These are phyloP conservation scores for Cataglyphis livida DNA, from an alignment of 2,888 invertebrate species.

Conservation along the genomic window DNA sequence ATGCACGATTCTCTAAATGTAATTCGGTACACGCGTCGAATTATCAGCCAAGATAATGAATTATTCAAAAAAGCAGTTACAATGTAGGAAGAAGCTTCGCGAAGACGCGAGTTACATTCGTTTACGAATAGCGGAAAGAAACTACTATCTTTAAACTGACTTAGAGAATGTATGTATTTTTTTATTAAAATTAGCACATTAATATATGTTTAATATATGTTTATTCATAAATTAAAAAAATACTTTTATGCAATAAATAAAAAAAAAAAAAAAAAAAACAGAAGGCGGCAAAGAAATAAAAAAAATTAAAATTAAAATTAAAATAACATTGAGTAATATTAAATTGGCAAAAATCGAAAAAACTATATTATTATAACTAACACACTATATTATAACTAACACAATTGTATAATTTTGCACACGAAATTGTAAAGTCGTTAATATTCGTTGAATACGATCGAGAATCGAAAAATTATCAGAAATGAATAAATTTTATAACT, in stretches of 20 bases:
- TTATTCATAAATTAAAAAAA: background rate
- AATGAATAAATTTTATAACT: no score
- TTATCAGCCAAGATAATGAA: slow-evolving; percentile 1
- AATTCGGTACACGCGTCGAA: slow-evolving; percentile 8
- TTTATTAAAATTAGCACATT: background rate
- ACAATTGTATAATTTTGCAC: background rate
- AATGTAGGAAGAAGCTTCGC: slow-evolving; percentile 24
- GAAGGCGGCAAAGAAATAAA: background rate
- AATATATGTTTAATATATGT: no score
- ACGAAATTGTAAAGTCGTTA: background rate
- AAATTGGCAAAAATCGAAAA: background rate
- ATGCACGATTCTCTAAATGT: background rate
- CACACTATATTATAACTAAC: background rate
- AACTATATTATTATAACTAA: background rate
- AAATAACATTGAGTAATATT: background rate
- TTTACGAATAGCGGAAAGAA: slow-evolving; percentile 11
- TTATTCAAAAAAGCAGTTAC: slow-evolving; percentile 31
- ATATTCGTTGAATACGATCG: no score
- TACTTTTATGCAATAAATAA: background rate
- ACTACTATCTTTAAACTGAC: background rate
- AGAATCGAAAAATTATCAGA: no score
- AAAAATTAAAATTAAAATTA: background rate
- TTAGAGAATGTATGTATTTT: background rate
- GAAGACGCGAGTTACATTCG: slow-evolving; percentile 36
- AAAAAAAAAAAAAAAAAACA: no score